A percentile compares a stretch with the other conserved stretches of the same genome.
Conservation (phyloP, 35 echinoderm and acorn worm genomes). For the Apostichopus japonicus region DNA sequence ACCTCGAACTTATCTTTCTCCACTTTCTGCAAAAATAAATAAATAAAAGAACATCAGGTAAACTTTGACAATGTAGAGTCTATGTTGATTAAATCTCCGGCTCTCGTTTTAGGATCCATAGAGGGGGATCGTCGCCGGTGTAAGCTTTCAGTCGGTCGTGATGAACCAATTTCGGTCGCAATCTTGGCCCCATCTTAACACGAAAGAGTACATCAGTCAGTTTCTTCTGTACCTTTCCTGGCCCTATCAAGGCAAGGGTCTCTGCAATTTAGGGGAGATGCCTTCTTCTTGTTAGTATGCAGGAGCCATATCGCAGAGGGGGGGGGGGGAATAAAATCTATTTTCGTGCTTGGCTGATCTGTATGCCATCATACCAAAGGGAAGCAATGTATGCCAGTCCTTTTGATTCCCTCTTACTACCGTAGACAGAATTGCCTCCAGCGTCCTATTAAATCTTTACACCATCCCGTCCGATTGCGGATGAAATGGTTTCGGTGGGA, state of each 20-base stretch:
- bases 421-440: conserved; percentile 25
- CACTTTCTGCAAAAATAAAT: neutral
- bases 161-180: conserved; percentile 37
- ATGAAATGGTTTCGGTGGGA: neutral
- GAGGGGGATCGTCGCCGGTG: conserved; percentile 3
- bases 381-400: conserved; percentile 45
- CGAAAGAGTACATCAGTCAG: conserved; percentile 62
- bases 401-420: neutral
- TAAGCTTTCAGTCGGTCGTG: conserved; percentile 45
- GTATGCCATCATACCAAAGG: conserved; percentile 55
- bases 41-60: neutral
- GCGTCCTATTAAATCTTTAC: conserved; percentile 55
- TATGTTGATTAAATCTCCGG: neutral
- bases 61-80: neutral
- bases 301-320: conserved; percentile 42
- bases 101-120: conserved; percentile 5
- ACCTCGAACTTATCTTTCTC: neutral
- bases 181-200: conserved; percentile 10
- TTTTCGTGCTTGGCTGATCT: conserved; percentile 40
- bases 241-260: conserved; percentile 70
- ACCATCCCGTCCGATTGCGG: conserved; percentile 59
- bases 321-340: conserved; percentile 6
- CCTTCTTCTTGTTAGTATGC: conserved; percentile 31
- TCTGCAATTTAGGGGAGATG: conserved; percentile 55
- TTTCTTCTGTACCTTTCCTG: conserved; percentile 24